These are phyloP conservation scores for Himantopus leucocephalus DNA, from an alignment of 2,113 vertebrate species.

Conservation along the genomic window DNA sequence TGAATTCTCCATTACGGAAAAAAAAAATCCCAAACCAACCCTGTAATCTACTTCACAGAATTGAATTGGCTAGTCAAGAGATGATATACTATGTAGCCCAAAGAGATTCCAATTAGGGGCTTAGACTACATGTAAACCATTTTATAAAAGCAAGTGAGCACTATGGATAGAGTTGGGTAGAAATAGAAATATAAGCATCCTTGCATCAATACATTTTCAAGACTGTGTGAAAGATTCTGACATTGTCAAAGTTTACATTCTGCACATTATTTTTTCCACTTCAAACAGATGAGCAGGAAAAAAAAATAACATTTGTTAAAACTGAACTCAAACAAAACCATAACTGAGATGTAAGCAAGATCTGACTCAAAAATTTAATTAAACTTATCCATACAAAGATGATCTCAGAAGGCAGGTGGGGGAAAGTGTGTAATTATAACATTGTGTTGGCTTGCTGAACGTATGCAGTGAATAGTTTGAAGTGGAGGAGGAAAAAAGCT, in stretches of 20 bases:
- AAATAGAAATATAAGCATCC: not conserved
- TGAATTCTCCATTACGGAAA: not conserved
- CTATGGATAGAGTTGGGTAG: not conserved
- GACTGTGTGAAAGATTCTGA: not conserved
- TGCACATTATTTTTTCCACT: not conserved
- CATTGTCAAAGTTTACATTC: not conserved
- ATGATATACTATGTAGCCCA: not conserved
- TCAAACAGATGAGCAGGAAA: not conserved
- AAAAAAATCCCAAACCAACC: not conserved
- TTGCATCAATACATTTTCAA: not conserved
- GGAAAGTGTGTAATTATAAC: not conserved
- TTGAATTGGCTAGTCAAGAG: not conserved
- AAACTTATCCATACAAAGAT: not conserved
- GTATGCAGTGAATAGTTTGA: not conserved
- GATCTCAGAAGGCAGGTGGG: not conserved
- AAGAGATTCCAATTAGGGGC: not conserved
- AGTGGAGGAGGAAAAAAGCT: not conserved
- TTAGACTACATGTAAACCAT: not conserved
- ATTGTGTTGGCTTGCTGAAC: not conserved
- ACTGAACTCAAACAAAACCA: not conserved
- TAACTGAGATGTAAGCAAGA: not conserved
- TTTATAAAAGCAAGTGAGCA: not conserved
- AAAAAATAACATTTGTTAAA: not conserved
- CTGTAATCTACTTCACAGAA: not conserved
- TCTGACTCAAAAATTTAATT: not conserved